Conservation (phyloP, 2,797 vertebrate genomes). For the Labeo calbasu region DNA sequence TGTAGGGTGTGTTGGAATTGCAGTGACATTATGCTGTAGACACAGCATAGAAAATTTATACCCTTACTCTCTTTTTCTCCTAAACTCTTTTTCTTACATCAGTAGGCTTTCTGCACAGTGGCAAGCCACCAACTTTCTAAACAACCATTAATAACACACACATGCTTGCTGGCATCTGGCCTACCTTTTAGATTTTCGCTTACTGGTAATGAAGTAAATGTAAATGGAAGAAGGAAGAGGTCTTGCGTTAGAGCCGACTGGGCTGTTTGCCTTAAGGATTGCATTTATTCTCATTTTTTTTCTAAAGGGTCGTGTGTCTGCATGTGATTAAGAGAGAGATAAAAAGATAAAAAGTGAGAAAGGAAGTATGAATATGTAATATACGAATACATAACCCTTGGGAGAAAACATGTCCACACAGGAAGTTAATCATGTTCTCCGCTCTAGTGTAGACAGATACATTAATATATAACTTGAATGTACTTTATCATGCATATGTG, state of each 20-base stretch:
- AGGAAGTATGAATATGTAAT: constrained; percentile 34
- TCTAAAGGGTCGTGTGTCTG: constrained; percentile 14
- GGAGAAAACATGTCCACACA: constrained; percentile 10
- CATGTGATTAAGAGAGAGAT: constrained; percentile 29
- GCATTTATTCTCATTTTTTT: constrained; percentile 18
- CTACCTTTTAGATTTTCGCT: constrained; percentile 19
- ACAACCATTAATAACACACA: constrained; percentile 43
- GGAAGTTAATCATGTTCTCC: constrained; percentile 29
- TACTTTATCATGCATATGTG: constrained; percentile 20
- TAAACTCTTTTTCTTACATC: constrained; percentile 16
- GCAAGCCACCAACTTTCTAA: constrained; percentile 13
- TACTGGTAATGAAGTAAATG: constrained; percentile 23
- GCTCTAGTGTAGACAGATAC: constrained; percentile 24
- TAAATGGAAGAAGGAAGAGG: constrained; percentile 7
- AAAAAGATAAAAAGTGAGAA: constrained; percentile 32
- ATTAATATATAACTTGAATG: constrained; percentile 8
- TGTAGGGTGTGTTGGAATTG: constrained; percentile 38
- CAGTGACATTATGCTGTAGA: constrained; percentile 32
- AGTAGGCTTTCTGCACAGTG: constrained; percentile 26
- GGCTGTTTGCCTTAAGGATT: not conserved
- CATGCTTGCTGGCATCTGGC: constrained; percentile 34
- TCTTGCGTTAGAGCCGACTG: constrained; percentile 1
- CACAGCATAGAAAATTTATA: not conserved
- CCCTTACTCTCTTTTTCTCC: constrained; percentile 8
- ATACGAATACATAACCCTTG: not conserved